A percentile compares a stretch with the other conserved stretches of the same genome.
phyloP scores from a whole-genome alignment of 1,140 invertebrate genomes.

The Nymphalis io region DNA sequence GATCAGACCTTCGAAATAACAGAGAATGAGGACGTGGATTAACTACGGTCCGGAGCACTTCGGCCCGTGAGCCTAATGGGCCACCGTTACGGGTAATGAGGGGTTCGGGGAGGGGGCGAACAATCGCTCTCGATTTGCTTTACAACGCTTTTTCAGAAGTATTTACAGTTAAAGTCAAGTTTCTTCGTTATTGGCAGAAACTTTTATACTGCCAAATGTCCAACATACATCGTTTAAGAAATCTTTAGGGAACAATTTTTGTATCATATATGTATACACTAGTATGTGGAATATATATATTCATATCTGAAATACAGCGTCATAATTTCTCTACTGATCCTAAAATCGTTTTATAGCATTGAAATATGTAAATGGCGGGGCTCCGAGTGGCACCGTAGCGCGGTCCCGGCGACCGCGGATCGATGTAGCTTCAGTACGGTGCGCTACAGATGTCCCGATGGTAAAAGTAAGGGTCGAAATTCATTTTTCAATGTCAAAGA shows the following conservation, averaged over 20 bases:
- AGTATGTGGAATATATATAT: not conserved
- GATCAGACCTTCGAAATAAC: conserved; percentile 81
- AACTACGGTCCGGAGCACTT: conserved; percentile 78
- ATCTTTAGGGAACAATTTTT: not conserved
- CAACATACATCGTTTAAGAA: not conserved
- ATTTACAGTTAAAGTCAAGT: conserved; percentile 43
- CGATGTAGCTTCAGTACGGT: conserved; percentile 54
- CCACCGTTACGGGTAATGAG: conserved; percentile 75
- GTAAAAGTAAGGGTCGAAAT: conserved; percentile 70
- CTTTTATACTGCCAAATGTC: conserved; percentile 1
- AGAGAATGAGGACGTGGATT: conserved; percentile 81
- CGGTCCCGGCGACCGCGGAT: conserved; percentile 49
- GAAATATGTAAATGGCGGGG: conserved; percentile 51
- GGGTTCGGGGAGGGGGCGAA: conserved; percentile 55
- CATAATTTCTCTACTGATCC: not conserved
- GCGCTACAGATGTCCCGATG: conserved; percentile 64
- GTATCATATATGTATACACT: not conserved
- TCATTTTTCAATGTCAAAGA: conserved; percentile 80
- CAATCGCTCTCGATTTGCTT: conserved; percentile 48
- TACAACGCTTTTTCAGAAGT: conserved; percentile 49
- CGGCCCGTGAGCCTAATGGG: conserved; percentile 77
- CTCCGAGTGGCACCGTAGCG: conserved; percentile 35
- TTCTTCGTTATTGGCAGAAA: conserved; percentile 19
- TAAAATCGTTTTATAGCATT: conserved; percentile 25
- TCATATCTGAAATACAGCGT: not conserved